Conservation (phyloP, 2,113 vertebrate species). For the Crotalus tigris region DNA sequence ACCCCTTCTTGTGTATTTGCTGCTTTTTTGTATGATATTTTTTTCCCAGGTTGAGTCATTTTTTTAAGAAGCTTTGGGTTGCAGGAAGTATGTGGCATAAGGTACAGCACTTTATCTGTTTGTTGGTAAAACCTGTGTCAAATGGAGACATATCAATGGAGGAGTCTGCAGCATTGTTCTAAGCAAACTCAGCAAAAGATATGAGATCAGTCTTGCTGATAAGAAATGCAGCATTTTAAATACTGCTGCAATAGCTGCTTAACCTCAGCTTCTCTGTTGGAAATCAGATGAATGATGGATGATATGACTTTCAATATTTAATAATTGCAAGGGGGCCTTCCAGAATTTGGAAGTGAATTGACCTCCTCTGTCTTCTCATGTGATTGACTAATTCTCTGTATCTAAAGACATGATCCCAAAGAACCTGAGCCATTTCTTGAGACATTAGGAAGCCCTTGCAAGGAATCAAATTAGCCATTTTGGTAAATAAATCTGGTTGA, state of each 20-base stretch:
- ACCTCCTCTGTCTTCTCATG: background rate
- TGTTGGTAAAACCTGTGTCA: background rate
- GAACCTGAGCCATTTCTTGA: background rate
- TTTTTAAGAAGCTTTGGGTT: background rate
- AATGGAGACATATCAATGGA: background rate
- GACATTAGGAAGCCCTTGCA: background rate
- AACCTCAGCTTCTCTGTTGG: background rate
- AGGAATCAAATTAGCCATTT: background rate
- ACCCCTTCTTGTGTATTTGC: background rate
- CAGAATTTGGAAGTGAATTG: background rate
- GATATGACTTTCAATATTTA: background rate
- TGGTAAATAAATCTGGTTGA: background rate
- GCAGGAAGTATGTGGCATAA: background rate
- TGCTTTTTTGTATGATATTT: background rate
- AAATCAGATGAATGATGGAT: background rate
- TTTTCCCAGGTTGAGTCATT: background rate
- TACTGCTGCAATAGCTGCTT: background rate
- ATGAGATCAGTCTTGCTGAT: background rate
- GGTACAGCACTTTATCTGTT: background rate
- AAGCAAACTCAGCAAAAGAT: background rate
- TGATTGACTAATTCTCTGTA: background rate
- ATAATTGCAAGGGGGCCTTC: background rate
- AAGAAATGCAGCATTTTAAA: background rate
- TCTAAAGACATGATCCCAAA: background rate
- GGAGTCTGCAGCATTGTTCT: background rate